Percentiles rank a stretch among this genome's conserved stretches.
These are phyloP conservation scores for Medauroidea extradentata DNA, from an alignment of 1,140 invertebrate species.

Conservation along the genomic window DNA sequence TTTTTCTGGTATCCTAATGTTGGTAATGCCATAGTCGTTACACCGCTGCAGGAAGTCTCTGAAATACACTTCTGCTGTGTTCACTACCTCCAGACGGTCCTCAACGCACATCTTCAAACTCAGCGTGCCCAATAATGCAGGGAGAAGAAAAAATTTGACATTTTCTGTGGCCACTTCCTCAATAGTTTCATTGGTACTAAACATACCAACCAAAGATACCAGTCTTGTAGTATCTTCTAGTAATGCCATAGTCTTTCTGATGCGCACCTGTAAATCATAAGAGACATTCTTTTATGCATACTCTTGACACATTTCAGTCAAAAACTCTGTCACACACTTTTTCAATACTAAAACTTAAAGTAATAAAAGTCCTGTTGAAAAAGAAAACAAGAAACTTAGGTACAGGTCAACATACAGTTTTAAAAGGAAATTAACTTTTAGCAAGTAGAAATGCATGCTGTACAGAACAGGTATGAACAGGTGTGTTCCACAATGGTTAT, in stretches of 20 bases:
- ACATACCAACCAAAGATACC: constrained; percentile 74
- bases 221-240: constrained; percentile 74
- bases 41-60: constrained; percentile 77
- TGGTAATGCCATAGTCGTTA: constrained; percentile 69
- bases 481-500: too few species aligned
- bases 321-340: not conserved
- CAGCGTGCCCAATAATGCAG: constrained; percentile 74
- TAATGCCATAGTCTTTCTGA: constrained; percentile 63
- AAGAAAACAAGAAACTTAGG: not conserved
- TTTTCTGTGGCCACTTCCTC: constrained; percentile 83
- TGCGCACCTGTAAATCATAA: constrained; percentile 50
- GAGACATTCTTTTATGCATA: not conserved
- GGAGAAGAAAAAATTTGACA: constrained; percentile 78
- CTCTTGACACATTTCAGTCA: not conserved
- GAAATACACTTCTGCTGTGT: constrained; percentile 77
- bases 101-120: constrained; percentile 57
- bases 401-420: not conserved
- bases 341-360: not conserved
- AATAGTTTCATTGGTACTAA: constrained; percentile 81
- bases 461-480: too few species aligned
- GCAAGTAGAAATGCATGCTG: too few species aligned
- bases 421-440: not conserved
- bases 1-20: constrained; percentile 50
- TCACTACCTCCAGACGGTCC: constrained; percentile 61
- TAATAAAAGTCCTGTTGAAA: not conserved